Evolutionary conservation across 2,113 vertebrate genomes (phyloP).

Genomic region (Neofelis nebulosa): DNA sequence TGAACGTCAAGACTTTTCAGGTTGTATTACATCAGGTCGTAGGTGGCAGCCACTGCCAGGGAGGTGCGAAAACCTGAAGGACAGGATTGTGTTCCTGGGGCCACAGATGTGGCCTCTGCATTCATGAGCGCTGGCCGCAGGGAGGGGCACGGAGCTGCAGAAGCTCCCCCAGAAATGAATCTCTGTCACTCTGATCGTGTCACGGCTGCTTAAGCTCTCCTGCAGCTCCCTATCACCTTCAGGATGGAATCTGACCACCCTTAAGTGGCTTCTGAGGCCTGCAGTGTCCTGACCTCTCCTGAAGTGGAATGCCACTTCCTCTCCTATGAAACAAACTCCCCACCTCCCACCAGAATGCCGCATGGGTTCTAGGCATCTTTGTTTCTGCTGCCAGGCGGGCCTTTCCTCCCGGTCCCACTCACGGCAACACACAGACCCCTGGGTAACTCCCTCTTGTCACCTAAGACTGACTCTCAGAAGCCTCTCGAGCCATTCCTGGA

Average conservation of each 20-base stretch:
- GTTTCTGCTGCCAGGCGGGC: neutral
- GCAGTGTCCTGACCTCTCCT: neutral
- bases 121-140: neutral
- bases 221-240: neutral
- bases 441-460: neutral
- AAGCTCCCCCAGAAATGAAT: neutral
- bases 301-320: no score
- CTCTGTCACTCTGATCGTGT: neutral
- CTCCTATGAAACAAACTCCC: neutral
- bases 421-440: neutral
- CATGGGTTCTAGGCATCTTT: neutral
- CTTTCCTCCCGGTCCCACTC: neutral
- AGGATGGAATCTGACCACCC: neutral
- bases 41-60: neutral
- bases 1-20: neutral
- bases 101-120: neutral
- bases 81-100: neutral
- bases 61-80: neutral
- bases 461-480: neutral
- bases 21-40: neutral
- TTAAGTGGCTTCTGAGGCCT: neutral
- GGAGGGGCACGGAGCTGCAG: neutral
- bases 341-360: neutral
- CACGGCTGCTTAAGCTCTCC: neutral
- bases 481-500: neutral